A percentile compares a stretch with the other conserved stretches of the same genome.
Conservation (phyloP, 2,888 invertebrate genomes). For the Neria commutata region DNA sequence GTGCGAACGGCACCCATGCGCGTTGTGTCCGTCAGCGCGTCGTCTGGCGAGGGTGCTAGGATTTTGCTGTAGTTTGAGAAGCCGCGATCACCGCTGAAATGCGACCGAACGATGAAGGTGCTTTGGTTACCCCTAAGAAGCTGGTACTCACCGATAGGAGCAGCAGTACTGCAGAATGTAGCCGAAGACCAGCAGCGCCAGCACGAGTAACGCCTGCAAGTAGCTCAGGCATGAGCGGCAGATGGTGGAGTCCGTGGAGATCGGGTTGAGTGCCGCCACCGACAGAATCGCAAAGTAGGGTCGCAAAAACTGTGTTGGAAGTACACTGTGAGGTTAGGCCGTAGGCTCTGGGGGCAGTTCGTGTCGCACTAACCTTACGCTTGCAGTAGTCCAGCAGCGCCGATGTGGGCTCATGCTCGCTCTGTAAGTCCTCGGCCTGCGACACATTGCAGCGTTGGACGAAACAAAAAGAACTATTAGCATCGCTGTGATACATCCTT, state of each 20-base stretch:
- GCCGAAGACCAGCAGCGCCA: constrained; percentile 71
- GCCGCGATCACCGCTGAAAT: constrained; percentile 52
- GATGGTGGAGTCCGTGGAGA: constrained; percentile 68
- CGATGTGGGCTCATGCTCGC: constrained; percentile 76
- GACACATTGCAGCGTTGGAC: constrained; percentile 43
- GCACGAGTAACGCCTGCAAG: constrained; percentile 72
- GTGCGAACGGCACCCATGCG: constrained; percentile 53
- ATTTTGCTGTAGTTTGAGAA: constrained; percentile 45
- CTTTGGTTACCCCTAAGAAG: background rate
- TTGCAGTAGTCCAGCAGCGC: constrained; percentile 83
- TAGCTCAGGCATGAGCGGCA: constrained; percentile 69
- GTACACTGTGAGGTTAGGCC: background rate
- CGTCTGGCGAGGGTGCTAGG: constrained; percentile 23
- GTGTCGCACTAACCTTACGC: constrained; percentile 68
- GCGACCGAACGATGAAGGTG: background rate
- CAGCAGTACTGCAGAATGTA: constrained; percentile 80
- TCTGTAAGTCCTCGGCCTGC: constrained; percentile 71
- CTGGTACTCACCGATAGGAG: constrained; percentile 71
- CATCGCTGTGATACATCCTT: constrained; percentile 44
- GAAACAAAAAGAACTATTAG: constrained; percentile 51
- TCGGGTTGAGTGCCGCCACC: constrained; percentile 77
- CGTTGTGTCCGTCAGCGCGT: background rate
- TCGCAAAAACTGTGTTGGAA: constrained; percentile 67
- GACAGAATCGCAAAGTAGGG: constrained; percentile 78
- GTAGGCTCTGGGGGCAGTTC: too few species aligned